Percentiles rank a stretch among this genome's conserved stretches.
Evolutionary conservation across 2,888 invertebrate genomes (phyloP).

Genomic region (Epinotia demarniana): DNA sequence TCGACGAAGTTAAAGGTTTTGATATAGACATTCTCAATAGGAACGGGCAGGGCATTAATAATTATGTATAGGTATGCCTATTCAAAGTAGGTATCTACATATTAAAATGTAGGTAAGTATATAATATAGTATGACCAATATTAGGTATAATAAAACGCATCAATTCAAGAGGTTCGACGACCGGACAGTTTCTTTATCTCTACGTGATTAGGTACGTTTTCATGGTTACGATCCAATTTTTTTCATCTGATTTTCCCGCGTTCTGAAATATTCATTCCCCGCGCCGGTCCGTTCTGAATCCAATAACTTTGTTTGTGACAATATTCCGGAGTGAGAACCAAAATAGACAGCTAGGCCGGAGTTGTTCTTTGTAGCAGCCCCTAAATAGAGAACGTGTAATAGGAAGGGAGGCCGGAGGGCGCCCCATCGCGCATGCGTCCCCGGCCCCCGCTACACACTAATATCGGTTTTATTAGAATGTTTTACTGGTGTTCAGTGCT

Average conservation of each 20-base stretch:
- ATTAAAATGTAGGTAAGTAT: not conserved
- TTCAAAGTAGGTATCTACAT: too few relatives aligned
- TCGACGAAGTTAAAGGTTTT: conserved; percentile 7
- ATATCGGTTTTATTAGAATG: conserved; percentile 80
- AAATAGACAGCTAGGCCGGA: conserved; percentile 81
- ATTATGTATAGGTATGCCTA: not conserved
- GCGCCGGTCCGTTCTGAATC: conserved; percentile 62
- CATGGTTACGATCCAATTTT: conserved; percentile 47
- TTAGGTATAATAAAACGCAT: not conserved
- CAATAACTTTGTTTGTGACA: conserved; percentile 77
- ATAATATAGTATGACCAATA: too few relatives aligned
- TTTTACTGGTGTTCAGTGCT: conserved; percentile 73
- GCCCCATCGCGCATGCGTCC: conserved; percentile 74
- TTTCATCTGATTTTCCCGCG: conserved; percentile 51
- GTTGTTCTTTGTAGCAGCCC: conserved; percentile 80
- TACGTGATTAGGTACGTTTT: conserved; percentile 51
- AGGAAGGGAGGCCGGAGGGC: conserved; percentile 76
- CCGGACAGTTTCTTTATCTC: conserved; percentile 18
- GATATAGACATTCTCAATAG: not conserved
- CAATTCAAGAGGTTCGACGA: not conserved
- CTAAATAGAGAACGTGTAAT: conserved; percentile 83
- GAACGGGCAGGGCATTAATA: too few relatives aligned
- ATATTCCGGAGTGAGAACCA: conserved; percentile 76
- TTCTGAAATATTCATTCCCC: conserved; percentile 53
- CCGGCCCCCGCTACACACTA: conserved; percentile 60